Conservation (phyloP, 2,113 vertebrate genomes). For the Pipa parva region DNA sequence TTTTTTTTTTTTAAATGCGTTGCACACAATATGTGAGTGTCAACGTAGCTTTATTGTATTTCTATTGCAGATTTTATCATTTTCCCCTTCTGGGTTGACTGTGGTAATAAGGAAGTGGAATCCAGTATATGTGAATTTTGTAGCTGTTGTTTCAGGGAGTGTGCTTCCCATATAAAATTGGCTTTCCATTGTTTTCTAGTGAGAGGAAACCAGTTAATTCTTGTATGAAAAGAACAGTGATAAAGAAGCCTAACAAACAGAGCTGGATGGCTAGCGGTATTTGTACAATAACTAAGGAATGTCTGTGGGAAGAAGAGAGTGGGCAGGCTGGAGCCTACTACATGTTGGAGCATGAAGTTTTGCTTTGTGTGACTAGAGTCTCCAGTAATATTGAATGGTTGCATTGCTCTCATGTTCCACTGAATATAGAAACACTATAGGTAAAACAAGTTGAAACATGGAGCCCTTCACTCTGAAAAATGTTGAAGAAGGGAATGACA, state of each 20-base stretch:
- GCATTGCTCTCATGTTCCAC: not conserved
- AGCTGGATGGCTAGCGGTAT: slow-evolving; percentile 42
- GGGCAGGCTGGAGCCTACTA: slow-evolving; percentile 35
- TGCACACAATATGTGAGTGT: slow-evolving; percentile 31
- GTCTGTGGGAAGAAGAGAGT: slow-evolving; percentile 44
- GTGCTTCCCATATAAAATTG: slow-evolving; percentile 50
- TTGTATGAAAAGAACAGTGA: slow-evolving; percentile 45
- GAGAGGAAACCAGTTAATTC: slow-evolving; percentile 56
- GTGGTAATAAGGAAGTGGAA: slow-evolving; percentile 62
- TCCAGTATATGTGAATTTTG: slow-evolving; percentile 56
- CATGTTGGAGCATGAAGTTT: slow-evolving; percentile 47
- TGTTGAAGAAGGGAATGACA: no score
- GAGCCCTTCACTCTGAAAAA: not conserved
- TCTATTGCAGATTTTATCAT: slow-evolving; percentile 50
- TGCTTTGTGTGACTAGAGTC: not conserved
- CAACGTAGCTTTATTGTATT: slow-evolving; percentile 47
- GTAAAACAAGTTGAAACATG: slow-evolving; percentile 14
- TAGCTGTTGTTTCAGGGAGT: slow-evolving; percentile 52
- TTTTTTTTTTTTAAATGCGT: no score
- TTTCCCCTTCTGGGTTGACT: slow-evolving; percentile 57
- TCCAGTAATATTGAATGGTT: not conserved
- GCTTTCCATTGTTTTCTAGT: slow-evolving; percentile 53
- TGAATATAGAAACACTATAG: not conserved
- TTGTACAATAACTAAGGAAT: slow-evolving; percentile 47
- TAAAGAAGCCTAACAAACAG: slow-evolving; percentile 46